Evolutionary conservation across 2,113 vertebrate genomes (phyloP), one percentile per base, ranked within the genome.

Genomic region (Rhipidura dahli): DNA sequence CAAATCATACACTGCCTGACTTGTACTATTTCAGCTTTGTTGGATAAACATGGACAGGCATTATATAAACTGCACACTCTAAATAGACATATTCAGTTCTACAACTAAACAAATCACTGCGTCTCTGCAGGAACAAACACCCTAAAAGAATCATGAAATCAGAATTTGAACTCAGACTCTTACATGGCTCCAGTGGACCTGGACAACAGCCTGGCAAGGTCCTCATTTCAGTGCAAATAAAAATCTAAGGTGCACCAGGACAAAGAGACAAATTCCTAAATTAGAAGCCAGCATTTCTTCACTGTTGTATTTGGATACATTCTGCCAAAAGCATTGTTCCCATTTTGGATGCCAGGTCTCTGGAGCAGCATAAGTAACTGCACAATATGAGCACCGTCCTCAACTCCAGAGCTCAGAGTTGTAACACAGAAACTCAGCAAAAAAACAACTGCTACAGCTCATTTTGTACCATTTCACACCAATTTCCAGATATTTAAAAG

Each of bases 341-440:
- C 26, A 35, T 40, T 92, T 73, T 53, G 50, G 87, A 27, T 63
- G 35, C 24, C 63, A 50, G 1, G 22, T 64, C n/a, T 40, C 68
- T 31, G 15, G 63, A 88, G 45, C 28, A 85, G 53, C 65, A 91
- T 24, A 75, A 26, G 24, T 2, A 0, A 30, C 35, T 57, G 27
- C 33, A 39, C 2, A 18, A 20, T 2, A 1, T 3, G 56, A 53
- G 44, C 44, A 56, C 26, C 1, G 1, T 22, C 45, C 40, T 83
- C 8, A 0, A 1, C 18, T 73, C 50, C 19, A 20, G 45, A 92
- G 37, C 12, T 53, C 35, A 18, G 9, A 57, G 53, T 0, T 81
- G 6, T 13, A 61, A 27, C 27, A 49, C 21, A 30, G 50, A 60
- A 53, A 53, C 18, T 57, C 14, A 53, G 70, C 65, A 78, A 72